Conservation (phyloP, 2,888 invertebrate species). For the Oscheius myriophilus region DNA sequence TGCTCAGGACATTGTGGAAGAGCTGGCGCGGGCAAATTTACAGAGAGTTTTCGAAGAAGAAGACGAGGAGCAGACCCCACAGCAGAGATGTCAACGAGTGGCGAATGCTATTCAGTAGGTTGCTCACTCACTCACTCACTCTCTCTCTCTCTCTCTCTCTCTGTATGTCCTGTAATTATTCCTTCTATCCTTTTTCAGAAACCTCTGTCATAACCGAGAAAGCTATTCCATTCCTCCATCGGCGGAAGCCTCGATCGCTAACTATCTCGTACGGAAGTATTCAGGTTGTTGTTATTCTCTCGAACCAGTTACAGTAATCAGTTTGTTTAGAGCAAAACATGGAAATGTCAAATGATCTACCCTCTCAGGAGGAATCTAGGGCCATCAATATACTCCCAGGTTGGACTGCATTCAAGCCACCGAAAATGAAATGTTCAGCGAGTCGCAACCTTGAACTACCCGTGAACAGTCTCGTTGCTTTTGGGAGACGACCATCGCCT, state of each 20-base stretch:
- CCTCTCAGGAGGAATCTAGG: constrained; percentile 8
- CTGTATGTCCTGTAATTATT: too few species aligned
- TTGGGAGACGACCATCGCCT: constrained; percentile 39
- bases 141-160: background rate
- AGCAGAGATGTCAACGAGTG: background rate
- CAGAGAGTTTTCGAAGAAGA: constrained; percentile 4
- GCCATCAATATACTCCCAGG: constrained; percentile 44
- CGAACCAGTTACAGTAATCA: background rate
- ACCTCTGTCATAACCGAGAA: background rate
- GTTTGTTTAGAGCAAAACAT: constrained; percentile 1
- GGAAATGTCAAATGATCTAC: background rate
- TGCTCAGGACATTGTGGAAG: constrained; percentile 10
- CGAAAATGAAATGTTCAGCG: constrained; percentile 4
- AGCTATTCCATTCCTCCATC: constrained; percentile 12
- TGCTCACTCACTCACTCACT: background rate
- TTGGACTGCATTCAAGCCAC: background rate
- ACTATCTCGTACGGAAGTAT: constrained; percentile 23
- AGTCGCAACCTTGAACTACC: constrained; percentile 41
- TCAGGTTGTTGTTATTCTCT: background rate
- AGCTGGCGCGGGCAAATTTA: constrained; percentile 17
- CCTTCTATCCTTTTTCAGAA: background rate
- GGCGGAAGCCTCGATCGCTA: constrained; percentile 18
- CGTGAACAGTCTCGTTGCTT: constrained; percentile 40
- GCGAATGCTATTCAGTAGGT: constrained; percentile 12
- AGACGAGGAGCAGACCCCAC: constrained; percentile 1